Conservation (phyloP, 2,113 vertebrate species). For the Hyaena hyaena region DNA sequence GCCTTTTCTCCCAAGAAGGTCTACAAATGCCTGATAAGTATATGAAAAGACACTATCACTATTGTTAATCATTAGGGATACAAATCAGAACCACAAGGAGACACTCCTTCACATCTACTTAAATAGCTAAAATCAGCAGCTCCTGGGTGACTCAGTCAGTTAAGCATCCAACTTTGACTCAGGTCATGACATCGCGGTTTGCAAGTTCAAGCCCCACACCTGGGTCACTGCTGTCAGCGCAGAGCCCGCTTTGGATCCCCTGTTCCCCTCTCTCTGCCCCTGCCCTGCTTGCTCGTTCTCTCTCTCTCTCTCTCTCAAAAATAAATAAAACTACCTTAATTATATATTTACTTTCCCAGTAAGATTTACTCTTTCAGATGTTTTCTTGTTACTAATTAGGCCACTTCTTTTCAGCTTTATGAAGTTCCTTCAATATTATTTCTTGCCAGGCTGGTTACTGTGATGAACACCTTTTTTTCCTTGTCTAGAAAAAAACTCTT, state of each 20-base stretch:
- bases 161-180: too few species aligned
- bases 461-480: not conserved
- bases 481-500: not conserved
- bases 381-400: not conserved
- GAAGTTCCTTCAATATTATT: not conserved
- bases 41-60: not conserved
- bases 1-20: not conserved
- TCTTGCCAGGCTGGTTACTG: too few species aligned
- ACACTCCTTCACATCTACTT: not conserved
- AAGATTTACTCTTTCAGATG: not conserved
- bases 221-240: too few species aligned
- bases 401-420: not conserved
- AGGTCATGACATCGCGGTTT: too few species aligned
- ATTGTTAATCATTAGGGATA: not conserved
- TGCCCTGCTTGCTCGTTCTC: too few species aligned
- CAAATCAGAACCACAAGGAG: not conserved
- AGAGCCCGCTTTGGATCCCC: too few species aligned
- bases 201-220: too few species aligned
- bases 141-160: too few species aligned
- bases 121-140: not conserved
- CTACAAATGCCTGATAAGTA: not conserved
- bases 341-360: not conserved
- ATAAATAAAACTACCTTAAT: not conserved
- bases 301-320: too few species aligned
- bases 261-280: too few species aligned